phyloP scores from a whole-genome alignment of 2,888 invertebrate species.

The Drosophila villosipedis region DNA sequence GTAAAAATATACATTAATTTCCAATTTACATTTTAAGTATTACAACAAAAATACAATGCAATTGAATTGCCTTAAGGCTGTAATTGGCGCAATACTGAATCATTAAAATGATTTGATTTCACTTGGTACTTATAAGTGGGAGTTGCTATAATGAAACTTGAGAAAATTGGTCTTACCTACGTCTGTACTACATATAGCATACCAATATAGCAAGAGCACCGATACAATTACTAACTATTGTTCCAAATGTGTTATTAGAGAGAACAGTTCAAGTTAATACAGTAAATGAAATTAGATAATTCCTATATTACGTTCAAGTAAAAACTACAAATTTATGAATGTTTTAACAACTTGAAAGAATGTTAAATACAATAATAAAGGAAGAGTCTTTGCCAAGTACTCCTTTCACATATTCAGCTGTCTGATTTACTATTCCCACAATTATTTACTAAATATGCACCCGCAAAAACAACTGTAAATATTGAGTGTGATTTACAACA shows the following conservation, averaged over 20 bases:
- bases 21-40: conserved; percentile 65
- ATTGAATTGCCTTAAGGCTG: conserved; percentile 49
- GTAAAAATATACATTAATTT: conserved; percentile 72
- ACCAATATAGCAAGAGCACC: conserved; percentile 11
- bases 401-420: conserved; percentile 14
- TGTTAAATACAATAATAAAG: neutral
- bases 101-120: conserved; percentile 50
- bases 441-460: conserved; percentile 30
- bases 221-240: neutral
- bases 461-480: conserved; percentile 24
- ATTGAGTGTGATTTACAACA: conserved; percentile 61
- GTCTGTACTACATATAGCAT: neutral
- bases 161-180: conserved; percentile 15
- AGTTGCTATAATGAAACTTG: conserved; percentile 29
- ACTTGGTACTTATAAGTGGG: conserved; percentile 39
- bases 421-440: conserved; percentile 12
- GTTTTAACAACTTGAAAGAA: neutral
- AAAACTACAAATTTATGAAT: neutral
- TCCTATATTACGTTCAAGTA: neutral
- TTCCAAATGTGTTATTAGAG: conserved; percentile 2
- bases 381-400: neutral
- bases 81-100: conserved; percentile 51
- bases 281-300: neutral
- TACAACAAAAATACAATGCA: conserved; percentile 35
- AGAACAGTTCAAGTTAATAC: neutral